Conservation (phyloP, 2,888 invertebrate genomes). For the Mesopsocus fuscifrons region DNA sequence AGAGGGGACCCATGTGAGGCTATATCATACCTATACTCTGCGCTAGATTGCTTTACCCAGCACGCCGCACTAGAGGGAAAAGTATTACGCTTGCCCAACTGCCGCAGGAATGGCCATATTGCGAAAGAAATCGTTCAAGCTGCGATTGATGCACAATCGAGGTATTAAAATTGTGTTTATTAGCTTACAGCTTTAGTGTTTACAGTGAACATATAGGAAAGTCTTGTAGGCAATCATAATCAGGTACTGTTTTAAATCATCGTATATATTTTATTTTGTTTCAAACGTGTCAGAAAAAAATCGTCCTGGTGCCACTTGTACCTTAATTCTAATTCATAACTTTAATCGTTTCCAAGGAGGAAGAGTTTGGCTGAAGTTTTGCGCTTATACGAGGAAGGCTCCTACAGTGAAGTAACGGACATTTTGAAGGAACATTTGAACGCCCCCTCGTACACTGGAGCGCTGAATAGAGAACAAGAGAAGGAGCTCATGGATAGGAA, state of each 20-base stretch:
- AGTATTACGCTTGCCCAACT: conserved; percentile 20
- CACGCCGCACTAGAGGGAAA: background rate
- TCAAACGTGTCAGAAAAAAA: no score
- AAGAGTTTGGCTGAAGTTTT: conserved; percentile 10
- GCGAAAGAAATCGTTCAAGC: background rate
- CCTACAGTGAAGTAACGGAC: background rate
- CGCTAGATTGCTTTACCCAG: background rate
- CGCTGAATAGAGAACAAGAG: background rate
- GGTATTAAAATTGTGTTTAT: conserved; percentile 6
- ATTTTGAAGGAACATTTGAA: background rate
- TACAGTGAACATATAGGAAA: background rate
- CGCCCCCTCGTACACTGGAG: background rate
- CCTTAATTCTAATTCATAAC: background rate
- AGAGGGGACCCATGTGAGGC: conserved; percentile 31
- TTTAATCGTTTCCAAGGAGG: background rate
- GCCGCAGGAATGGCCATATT: conserved; percentile 26
- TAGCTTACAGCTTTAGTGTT: background rate
- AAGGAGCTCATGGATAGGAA: conserved; percentile 5
- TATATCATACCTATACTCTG: conserved; percentile 29
- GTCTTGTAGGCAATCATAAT: no score
- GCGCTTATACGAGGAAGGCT: conserved; percentile 12
- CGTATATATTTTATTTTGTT: no score
- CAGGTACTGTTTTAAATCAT: no score
- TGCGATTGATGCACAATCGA: background rate
- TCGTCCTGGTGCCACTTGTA: no score